Conservation (phyloP, 2,113 vertebrate genomes). For the Panurus biarmicus region DNA sequence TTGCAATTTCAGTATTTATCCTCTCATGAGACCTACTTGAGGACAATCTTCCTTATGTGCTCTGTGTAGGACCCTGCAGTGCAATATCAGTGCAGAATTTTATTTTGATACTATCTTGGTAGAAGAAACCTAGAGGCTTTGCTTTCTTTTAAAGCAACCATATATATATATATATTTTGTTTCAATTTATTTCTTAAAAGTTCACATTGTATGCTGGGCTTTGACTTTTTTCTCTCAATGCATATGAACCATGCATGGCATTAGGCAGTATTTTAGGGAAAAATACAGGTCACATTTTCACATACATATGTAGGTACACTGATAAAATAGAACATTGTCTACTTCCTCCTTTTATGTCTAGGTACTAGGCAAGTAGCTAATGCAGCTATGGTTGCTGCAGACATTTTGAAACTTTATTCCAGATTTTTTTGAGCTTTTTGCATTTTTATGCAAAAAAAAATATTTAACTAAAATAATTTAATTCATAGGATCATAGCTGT, state of each 20-base stretch:
- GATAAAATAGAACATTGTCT: background rate
- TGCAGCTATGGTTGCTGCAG: background rate
- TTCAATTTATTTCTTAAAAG: background rate
- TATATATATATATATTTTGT: background rate
- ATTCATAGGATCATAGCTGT: background rate
- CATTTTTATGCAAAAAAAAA: background rate
- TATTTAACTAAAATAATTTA: background rate
- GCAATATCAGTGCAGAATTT: background rate
- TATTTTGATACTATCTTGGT: background rate
- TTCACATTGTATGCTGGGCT: background rate
- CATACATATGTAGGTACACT: background rate
- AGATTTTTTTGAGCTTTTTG: background rate
- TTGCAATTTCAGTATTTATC: constrained; percentile 14
- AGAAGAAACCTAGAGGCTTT: background rate
- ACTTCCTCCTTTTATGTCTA: background rate
- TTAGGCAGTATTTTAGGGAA: background rate
- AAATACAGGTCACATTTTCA: background rate
- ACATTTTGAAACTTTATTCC: background rate
- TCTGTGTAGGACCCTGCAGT: background rate
- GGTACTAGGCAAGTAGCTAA: background rate
- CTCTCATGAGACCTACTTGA: constrained; percentile 16
- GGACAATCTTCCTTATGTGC: background rate
- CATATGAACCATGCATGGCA: accelerated
- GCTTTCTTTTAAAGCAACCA: background rate
- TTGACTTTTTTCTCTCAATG: background rate